Conservation (phyloP, 2,797 vertebrate species). For the Chaunax sp. region DNA sequence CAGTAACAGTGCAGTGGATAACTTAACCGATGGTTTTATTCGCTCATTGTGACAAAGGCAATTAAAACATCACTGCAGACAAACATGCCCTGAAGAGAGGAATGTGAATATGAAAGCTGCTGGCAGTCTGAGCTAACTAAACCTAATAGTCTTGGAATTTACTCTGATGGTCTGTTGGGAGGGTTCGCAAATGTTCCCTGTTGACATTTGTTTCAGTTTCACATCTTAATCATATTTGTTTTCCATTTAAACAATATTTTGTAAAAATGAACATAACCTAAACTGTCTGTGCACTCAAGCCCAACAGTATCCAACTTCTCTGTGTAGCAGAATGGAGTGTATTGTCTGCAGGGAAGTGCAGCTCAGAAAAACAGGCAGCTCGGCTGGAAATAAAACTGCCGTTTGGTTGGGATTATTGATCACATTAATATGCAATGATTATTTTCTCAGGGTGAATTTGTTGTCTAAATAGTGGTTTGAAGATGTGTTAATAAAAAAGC, state of each 20-base stretch:
- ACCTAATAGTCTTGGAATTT: conserved; percentile 52
- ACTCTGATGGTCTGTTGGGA: conserved; percentile 59
- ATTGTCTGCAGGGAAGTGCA: conserved; percentile 26
- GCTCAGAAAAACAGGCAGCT: conserved; percentile 50
- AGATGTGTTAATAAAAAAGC: conserved; percentile 69
- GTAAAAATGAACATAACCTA: conserved; percentile 49
- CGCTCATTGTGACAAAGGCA: conserved; percentile 33
- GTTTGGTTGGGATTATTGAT: conserved; percentile 74
- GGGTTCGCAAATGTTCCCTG: conserved; percentile 50
- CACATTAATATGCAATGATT: conserved; percentile 76
- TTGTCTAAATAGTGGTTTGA: conserved; percentile 76
- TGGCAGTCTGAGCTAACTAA: conserved; percentile 49
- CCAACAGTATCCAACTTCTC: background rate
- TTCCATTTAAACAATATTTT: conserved; percentile 49
- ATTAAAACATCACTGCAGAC: conserved; percentile 25
- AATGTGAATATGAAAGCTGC: conserved; percentile 53
- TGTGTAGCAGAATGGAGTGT: background rate
- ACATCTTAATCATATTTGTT: conserved; percentile 60
- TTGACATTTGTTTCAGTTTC: conserved; percentile 59
- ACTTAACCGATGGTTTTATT: conserved; percentile 11
- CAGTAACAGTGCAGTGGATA: conserved; percentile 3
- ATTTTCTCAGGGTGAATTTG: conserved; percentile 72
- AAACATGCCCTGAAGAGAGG: conserved; percentile 26
- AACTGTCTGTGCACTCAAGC: conserved; percentile 40
- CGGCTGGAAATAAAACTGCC: conserved; percentile 59